A percentile compares a stretch with the other conserved stretches of the same genome.
phyloP scores from a whole-genome alignment of 2,113 vertebrate species.

The Dicaeum eximium region DNA sequence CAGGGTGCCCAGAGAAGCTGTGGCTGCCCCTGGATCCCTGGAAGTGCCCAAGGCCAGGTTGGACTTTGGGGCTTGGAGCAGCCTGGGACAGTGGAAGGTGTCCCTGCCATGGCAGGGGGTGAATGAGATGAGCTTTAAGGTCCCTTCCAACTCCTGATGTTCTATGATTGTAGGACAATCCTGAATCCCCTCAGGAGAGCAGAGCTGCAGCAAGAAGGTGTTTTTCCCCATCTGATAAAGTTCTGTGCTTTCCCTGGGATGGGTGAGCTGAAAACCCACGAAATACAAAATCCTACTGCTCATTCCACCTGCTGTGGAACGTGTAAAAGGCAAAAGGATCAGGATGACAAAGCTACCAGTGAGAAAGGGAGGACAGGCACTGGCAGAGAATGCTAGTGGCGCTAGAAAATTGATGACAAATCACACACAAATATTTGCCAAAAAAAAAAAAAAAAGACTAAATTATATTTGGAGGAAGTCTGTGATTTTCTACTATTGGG shows the following conservation, averaged over 20 bases:
- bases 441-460: neutral
- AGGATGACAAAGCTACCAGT: neutral
- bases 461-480: neutral
- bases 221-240: neutral
- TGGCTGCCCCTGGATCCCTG: neutral
- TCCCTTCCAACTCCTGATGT: neutral
- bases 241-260: neutral
- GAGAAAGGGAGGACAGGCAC: neutral
- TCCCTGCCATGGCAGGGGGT: neutral
- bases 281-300: neutral
- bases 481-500: neutral
- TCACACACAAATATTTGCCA: neutral
- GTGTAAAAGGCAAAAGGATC: neutral
- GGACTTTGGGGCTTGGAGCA: neutral
- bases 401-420: neutral
- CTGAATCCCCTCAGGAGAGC: neutral
- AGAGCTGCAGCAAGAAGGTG: neutral
- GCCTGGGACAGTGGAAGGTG: neutral
- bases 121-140: neutral
- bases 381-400: neutral
- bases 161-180: accelerated
- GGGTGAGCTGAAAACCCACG: neutral
- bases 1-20: neutral
- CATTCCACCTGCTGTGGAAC: neutral
- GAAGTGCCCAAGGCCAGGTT: neutral